Evolutionary conservation across 2,888 invertebrate species (phyloP).

Genomic region (Reticulitermes lucifugus): DNA sequence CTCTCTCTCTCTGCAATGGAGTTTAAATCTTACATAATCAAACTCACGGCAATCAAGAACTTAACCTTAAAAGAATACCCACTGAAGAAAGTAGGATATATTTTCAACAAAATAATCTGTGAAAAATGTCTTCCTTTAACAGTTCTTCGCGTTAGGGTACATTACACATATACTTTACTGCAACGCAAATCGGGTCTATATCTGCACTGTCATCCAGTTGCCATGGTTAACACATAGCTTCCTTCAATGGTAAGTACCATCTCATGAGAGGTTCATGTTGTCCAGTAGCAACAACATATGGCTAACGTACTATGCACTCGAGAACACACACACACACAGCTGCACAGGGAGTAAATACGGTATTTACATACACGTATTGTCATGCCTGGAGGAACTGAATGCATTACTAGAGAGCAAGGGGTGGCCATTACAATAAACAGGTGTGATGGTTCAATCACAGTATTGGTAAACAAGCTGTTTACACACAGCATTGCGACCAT

Average conservation of each 20-base stretch:
- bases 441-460: constrained; percentile 19
- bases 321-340: neutral
- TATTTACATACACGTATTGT: constrained; percentile 21
- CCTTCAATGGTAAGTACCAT: neutral
- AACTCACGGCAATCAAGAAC: no score
- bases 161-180: no score
- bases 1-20: no score
- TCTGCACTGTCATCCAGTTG: neutral
- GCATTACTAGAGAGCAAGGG: neutral
- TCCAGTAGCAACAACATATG: constrained; percentile 1
- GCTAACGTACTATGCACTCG: constrained; percentile 11
- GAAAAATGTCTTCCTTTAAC: no score
- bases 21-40: no score
- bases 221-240: neutral
- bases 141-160: no score
- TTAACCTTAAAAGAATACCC: no score
- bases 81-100: no score
- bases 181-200: no score
- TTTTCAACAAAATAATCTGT: no score
- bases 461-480: constrained; percentile 22
- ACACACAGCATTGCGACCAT: neutral
- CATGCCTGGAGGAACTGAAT: constrained; percentile 4
- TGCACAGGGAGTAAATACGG: neutral
- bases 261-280: neutral
- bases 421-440: constrained; percentile 18